Percentiles rank a stretch among this genome's conserved stretches.
Evolutionary conservation across 2,888 invertebrate genomes (phyloP).

Genomic region (Dione juno): DNA sequence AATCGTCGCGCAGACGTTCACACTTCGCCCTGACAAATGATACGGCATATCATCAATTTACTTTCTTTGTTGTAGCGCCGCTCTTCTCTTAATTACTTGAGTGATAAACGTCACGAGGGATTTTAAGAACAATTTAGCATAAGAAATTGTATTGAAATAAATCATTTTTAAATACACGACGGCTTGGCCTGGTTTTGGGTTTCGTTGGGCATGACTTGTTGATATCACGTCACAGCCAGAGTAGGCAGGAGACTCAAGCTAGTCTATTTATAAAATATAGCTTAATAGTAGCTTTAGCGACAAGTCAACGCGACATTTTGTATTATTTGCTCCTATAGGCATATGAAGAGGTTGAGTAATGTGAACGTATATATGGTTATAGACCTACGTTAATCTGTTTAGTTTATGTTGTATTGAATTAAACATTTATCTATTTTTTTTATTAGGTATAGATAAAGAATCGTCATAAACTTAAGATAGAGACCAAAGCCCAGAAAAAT

Average conservation of each 20-base stretch:
- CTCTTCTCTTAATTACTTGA: constrained; percentile 52
- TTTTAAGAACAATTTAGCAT: constrained; percentile 28
- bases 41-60: constrained; percentile 52
- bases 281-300: no score
- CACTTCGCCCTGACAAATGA: constrained; percentile 58
- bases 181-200: constrained; percentile 1
- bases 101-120: constrained; percentile 37
- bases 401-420: no score
- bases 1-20: constrained; percentile 42
- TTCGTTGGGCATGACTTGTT: background rate
- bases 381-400: no score
- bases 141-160: constrained; percentile 13
- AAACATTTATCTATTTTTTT: no score
- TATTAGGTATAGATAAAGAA: no score
- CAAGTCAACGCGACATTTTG: background rate
- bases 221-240: no score
- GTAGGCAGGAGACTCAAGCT: no score
- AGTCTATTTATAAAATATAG: no score
- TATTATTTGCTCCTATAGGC: no score
- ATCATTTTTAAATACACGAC: constrained; percentile 23
- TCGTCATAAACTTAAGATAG: no score
- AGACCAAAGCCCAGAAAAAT: background rate
- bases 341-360: no score
- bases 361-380: no score
- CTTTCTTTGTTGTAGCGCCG: constrained; percentile 50